Percentiles rank a stretch among this genome's conserved stretches.
Conservation (phyloP, 2,888 invertebrate species). For the Pachliopta kotzebuea region DNA sequence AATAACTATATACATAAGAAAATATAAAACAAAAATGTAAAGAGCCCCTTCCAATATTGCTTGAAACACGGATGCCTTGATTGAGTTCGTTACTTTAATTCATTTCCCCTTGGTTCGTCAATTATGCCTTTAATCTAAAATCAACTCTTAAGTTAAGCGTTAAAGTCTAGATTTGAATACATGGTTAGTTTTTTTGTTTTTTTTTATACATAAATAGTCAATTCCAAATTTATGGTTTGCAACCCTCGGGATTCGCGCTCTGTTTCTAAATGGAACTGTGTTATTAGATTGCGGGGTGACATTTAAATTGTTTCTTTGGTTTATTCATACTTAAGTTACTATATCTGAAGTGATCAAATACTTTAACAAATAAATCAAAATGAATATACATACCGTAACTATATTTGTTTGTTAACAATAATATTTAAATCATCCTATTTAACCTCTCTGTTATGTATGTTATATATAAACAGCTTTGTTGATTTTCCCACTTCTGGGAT, state of each 20-base stretch:
- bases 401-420: too few species aligned
- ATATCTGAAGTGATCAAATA: neutral
- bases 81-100: constrained; percentile 51
- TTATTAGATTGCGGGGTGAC: constrained; percentile 38
- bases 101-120: constrained; percentile 49
- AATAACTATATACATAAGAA: constrained; percentile 1
- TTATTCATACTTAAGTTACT: constrained; percentile 49
- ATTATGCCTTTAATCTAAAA: constrained; percentile 30
- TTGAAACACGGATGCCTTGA: constrained; percentile 44
- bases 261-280: constrained; percentile 60
- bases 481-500: too few species aligned
- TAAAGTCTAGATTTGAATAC: constrained; percentile 40
- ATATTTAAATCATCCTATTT: too few species aligned
- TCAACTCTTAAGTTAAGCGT: constrained; percentile 34
- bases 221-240: constrained; percentile 66
- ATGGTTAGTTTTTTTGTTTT: constrained; percentile 38
- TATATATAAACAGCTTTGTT: too few species aligned
- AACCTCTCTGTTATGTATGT: too few species aligned
- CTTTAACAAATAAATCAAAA: too few species aligned
- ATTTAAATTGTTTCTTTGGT: constrained; percentile 44
- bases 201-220: constrained; percentile 46
- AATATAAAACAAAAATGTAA: constrained; percentile 9
- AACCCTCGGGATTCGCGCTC: constrained; percentile 55
- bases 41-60: constrained; percentile 28
- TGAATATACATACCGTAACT: too few species aligned